phyloP scores from a whole-genome alignment of 2,888 invertebrate genomes.

The Synanthedon myopaeformis region DNA sequence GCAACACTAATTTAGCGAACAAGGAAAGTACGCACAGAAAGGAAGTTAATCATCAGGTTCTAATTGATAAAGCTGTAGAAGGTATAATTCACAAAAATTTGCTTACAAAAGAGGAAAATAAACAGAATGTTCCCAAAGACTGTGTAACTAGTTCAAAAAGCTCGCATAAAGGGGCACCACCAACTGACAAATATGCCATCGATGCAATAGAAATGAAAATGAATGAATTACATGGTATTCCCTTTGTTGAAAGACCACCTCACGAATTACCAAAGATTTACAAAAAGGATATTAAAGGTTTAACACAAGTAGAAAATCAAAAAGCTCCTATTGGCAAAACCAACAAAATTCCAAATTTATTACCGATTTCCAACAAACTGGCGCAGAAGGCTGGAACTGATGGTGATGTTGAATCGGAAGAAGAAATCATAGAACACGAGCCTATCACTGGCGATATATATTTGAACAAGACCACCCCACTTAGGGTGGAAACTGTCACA shows the following conservation, averaged over 20 bases:
- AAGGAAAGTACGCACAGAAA: constrained; percentile 26
- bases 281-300: constrained; percentile 21
- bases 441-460: constrained; percentile 32
- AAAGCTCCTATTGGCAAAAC: constrained; percentile 13
- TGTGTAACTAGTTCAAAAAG: constrained; percentile 13
- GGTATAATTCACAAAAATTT: constrained; percentile 45
- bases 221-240: constrained; percentile 60
- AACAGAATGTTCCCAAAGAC: constrained; percentile 14
- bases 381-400: constrained; percentile 16
- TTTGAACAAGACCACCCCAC: constrained; percentile 6
- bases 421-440: constrained; percentile 37
- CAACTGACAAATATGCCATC: constrained; percentile 19
- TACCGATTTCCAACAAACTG: constrained; percentile 28
- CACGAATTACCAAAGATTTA: constrained; percentile 37
- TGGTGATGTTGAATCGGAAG: constrained; percentile 30
- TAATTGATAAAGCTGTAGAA: constrained; percentile 60
- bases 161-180: constrained; percentile 5
- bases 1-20: constrained; percentile 10
- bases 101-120: constrained; percentile 27
- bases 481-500: constrained; percentile 10
- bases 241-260: constrained; percentile 44
- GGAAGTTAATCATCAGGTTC: constrained; percentile 44
- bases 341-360: constrained; percentile 28
- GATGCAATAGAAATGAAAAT: constrained; percentile 61
- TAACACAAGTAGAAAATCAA: constrained; percentile 22